phyloP scores from a whole-genome alignment of 2,797 vertebrate species.

The Pteropus rufus region DNA sequence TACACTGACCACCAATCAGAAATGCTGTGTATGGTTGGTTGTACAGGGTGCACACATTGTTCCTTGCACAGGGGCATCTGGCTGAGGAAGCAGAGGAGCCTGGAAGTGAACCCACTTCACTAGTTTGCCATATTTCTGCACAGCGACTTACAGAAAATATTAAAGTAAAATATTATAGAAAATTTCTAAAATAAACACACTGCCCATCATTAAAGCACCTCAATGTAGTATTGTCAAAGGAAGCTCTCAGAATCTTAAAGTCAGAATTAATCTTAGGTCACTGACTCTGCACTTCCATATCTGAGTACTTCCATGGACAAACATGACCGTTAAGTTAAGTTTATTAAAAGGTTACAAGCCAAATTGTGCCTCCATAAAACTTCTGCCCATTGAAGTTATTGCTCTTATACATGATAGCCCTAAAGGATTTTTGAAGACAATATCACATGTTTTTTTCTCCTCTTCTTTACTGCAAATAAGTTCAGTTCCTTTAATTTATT shows the following conservation, averaged over 20 bases:
- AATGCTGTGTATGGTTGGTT: too few species aligned
- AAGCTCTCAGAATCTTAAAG: not conserved
- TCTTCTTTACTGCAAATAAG: not conserved
- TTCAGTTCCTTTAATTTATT: not conserved
- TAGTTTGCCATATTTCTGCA: not conserved
- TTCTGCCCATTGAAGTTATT: not conserved
- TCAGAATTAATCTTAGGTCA: slow-evolving; percentile 23
- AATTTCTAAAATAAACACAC: not conserved
- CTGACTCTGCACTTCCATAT: not conserved
- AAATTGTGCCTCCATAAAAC: not conserved
- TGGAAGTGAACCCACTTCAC: not conserved
- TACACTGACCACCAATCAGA: not conserved
- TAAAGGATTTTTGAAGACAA: not conserved
- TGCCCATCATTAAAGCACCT: not conserved
- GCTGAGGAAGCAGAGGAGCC: not conserved
- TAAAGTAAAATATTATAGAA: not conserved
- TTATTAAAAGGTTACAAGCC: not conserved
- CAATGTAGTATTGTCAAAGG: not conserved
- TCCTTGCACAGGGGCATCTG: not conserved
- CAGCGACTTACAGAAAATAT: not conserved
- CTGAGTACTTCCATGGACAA: not conserved
- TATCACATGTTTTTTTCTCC: not conserved
- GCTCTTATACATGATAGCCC: not conserved
- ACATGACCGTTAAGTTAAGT: not conserved
- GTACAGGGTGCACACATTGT: not conserved